Percentiles rank a stretch among this genome's conserved stretches.
Evolutionary conservation across 2,113 vertebrate species (phyloP).

Genomic region (Pseudopodoces humilis): DNA sequence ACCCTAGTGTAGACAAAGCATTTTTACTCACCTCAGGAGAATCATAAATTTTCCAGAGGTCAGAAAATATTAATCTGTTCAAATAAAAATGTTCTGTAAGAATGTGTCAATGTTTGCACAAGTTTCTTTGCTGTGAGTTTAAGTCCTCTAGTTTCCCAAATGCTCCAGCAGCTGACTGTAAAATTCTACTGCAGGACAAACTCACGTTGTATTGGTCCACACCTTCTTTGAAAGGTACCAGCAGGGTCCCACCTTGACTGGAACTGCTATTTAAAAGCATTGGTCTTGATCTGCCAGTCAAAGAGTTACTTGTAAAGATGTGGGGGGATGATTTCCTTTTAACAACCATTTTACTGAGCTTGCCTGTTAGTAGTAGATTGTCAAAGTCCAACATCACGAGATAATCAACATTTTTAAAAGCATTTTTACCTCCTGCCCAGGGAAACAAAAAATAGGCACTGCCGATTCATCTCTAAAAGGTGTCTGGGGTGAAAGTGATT

Average conservation of each 20-base stretch:
- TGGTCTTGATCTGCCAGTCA: background rate
- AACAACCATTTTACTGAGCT: background rate
- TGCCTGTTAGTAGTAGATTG: background rate
- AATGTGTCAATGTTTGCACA: background rate
- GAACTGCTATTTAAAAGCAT: background rate
- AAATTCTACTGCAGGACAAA: background rate
- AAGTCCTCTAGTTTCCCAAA: background rate
- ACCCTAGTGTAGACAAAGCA: background rate
- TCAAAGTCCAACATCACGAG: background rate
- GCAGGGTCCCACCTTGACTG: background rate
- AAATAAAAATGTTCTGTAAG: background rate
- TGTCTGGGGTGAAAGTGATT: background rate
- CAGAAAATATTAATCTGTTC: background rate
- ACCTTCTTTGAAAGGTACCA: background rate
- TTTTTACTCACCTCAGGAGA: background rate
- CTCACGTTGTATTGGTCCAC: background rate
- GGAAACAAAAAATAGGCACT: background rate
- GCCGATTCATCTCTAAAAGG: background rate
- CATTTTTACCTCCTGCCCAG: background rate
- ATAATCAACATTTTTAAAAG: background rate
- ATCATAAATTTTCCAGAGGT: conserved; percentile 2
- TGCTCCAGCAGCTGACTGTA: background rate
- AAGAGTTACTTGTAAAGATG: background rate
- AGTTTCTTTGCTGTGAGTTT: background rate
- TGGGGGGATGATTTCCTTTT: background rate